Evolutionary conservation across 2,797 vertebrate genomes (phyloP), one percentile per base, ranked within the genome.

Genomic region (Xenentodon cancila): DNA sequence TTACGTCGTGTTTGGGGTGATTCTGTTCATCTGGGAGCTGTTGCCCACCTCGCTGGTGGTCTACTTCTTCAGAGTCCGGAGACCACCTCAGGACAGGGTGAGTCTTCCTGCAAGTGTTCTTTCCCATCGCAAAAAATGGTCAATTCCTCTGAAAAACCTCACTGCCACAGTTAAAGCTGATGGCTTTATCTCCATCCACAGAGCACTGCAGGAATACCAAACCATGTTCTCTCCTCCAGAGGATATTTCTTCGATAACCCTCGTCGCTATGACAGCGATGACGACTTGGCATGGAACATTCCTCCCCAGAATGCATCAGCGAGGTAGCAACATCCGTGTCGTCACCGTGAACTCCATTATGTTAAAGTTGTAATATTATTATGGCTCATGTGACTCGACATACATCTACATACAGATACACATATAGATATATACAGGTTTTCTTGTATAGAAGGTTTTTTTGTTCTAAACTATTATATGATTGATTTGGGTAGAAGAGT

Each of bases 171-270:
- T 25, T 16, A 12, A 9, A 60, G 18, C 0, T 52, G 9, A 0
- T 9, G 3, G 3, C 2, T 40, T 54, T 15, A 19, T 57, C 9
- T 37, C 18, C 34, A 5, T 51, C 55, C 21, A 1, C 83, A 94
- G 93, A 88, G 73, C 64, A 70, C 84, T 0, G 77, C 93, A 20
- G 93, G 94, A 65, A 92, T 96, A 55, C 94, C 94, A 1, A 95
- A 92, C 79, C 96, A 95, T 0, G 93, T 94, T 32, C 96, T 97
- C 80, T 95, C 93, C 16, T 94, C 94, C 84, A 92, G 95, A 51
- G 95, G 94, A 18, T 97, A 97, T 13, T 97, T 97, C 93, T 98
- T 98, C 42, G 97, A 98, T 90, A 97, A 98, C 84, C 97, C 96
- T 55, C 93, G 95, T n/a, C 94, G 96, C 52, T 97, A 98, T 0